Percentiles rank a stretch among this genome's conserved stretches.
These are phyloP conservation scores for Tetragonula carbonaria DNA, from an alignment of 2,888 invertebrate genomes.

Conservation along the genomic window DNA sequence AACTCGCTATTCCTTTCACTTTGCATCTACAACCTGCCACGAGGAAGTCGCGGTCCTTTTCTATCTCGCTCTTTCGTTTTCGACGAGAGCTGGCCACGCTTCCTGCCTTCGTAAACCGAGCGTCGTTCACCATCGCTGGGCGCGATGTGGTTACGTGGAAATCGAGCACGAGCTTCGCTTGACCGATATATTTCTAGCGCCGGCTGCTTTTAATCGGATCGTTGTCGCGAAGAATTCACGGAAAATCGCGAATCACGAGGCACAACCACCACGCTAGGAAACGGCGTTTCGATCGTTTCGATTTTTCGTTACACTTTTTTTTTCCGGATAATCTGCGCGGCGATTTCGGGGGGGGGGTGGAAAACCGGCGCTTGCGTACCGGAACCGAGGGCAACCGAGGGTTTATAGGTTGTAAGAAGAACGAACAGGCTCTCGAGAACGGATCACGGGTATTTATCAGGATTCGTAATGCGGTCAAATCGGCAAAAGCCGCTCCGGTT, in stretches of 20 bases:
- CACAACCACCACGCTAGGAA: not conserved
- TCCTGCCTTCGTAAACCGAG: conserved; percentile 8
- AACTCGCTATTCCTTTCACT: conserved; percentile 47
- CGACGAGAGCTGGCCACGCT: conserved; percentile 21
- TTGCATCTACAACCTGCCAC: conserved; percentile 40
- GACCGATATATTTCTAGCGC: conserved; percentile 58
- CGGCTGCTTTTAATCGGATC: conserved; percentile 38
- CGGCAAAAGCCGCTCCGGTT: not conserved
- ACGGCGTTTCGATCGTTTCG: not conserved
- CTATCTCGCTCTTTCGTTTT: not conserved
- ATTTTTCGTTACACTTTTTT: not conserved
- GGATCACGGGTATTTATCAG: conserved; percentile 29
- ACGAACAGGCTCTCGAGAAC: not conserved
- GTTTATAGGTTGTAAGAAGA: not conserved
- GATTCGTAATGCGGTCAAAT: conserved; percentile 33
- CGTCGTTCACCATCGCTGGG: conserved; percentile 25
- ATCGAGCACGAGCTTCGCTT: conserved; percentile 56
- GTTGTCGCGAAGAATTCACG: not conserved
- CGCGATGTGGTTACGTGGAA: conserved; percentile 44
- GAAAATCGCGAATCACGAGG: not conserved
- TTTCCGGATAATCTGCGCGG: too few relatives aligned
- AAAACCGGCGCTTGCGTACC: not conserved
- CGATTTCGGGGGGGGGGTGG: too few relatives aligned
- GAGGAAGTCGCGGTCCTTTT: conserved; percentile 43
- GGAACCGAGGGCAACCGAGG: not conserved